phyloP scores from a whole-genome alignment of 2,888 invertebrate genomes.

The Drosophila neonasuta region DNA sequence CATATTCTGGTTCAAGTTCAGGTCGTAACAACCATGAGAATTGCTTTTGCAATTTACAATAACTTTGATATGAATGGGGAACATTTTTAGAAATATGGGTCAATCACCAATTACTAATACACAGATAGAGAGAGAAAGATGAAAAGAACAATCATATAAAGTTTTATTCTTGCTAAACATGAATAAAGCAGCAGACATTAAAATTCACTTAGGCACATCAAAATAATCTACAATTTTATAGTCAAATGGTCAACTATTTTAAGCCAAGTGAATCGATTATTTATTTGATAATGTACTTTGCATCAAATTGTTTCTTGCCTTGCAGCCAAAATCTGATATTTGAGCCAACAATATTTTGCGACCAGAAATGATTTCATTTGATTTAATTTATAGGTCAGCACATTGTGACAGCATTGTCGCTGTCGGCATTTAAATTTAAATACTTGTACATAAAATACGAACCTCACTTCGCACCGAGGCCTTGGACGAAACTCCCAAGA shows the following conservation, averaged over 20 bases:
- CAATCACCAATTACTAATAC: background rate
- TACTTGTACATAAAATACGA: conserved; percentile 50
- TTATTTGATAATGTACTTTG: background rate
- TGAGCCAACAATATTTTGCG: no score
- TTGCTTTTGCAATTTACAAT: background rate
- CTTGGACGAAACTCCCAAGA: conserved; percentile 21
- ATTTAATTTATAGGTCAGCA: conserved; percentile 57
- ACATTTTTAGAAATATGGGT: background rate
- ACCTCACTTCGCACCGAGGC: background rate
- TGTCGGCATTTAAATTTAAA: conserved; percentile 61
- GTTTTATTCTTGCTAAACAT: background rate
- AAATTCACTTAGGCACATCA: background rate
- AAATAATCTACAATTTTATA: background rate
- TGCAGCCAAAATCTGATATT: conserved; percentile 11
- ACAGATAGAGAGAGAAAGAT: background rate
- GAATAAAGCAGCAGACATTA: background rate
- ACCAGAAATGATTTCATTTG: conserved; percentile 56
- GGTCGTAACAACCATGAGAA: conserved; percentile 7
- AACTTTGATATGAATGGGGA: background rate
- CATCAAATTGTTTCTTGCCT: background rate
- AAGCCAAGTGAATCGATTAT: background rate
- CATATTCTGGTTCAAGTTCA: conserved; percentile 27
- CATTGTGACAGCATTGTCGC: conserved; percentile 26
- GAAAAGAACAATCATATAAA: background rate
- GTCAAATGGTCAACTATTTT: background rate